Percentiles rank a stretch among this genome's conserved stretches.
Conservation (phyloP, 2,113 vertebrate genomes). For the Apteryx owenii region DNA sequence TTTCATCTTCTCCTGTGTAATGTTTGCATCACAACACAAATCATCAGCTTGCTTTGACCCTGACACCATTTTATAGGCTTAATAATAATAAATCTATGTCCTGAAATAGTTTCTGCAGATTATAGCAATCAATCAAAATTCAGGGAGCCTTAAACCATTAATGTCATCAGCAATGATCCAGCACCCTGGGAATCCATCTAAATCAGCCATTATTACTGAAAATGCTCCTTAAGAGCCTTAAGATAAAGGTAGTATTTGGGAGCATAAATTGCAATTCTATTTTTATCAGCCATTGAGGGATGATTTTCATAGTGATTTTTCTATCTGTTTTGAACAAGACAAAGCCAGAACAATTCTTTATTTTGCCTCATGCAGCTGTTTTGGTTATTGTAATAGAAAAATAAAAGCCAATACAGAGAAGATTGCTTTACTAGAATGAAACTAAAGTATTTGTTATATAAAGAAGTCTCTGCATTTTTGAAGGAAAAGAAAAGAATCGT, state of each 20-base stretch:
- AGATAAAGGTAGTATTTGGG: constrained; percentile 65
- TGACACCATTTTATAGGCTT: constrained; percentile 81
- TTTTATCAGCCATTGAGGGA: constrained; percentile 61
- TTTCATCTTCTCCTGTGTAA: constrained; percentile 62
- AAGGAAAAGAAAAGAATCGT: neutral
- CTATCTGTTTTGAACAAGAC: constrained; percentile 45
- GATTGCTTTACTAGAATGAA: neutral
- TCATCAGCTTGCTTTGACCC: constrained; percentile 78
- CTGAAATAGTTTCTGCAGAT: constrained; percentile 85
- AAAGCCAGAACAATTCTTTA: constrained; percentile 16
- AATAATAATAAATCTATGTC: constrained; percentile 82
- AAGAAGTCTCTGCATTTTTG: neutral
- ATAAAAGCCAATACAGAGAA: neutral
- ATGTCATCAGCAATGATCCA: constrained; percentile 80
- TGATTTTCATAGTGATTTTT: constrained; percentile 53
- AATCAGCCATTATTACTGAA: constrained; percentile 77
- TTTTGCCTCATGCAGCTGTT: constrained; percentile 34
- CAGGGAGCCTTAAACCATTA: constrained; percentile 81
- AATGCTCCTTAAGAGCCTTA: constrained; percentile 71
- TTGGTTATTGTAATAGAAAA: constrained; percentile 20
- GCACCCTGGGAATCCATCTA: constrained; percentile 78
- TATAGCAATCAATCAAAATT: constrained; percentile 86
- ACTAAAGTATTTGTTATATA: neutral
- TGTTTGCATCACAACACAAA: constrained; percentile 78
- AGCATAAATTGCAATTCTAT: constrained; percentile 71